A percentile compares a stretch with the other conserved stretches of the same genome.
phyloP scores from a whole-genome alignment of 2,113 vertebrate species.

The Sminthopsis crassicaudata region DNA sequence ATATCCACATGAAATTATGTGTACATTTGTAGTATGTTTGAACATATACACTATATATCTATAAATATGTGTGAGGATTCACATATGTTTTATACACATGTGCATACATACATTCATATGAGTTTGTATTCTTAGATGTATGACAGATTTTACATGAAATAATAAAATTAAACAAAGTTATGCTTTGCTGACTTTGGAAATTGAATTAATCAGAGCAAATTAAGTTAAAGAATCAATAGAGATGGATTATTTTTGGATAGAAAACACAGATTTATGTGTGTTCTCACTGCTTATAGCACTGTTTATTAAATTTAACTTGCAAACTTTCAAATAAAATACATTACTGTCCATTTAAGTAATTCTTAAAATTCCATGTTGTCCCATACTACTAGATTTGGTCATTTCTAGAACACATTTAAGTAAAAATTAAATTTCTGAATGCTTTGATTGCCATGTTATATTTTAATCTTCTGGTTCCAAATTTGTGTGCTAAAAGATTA shows the following conservation, averaged over 20 bases:
- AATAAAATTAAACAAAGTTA: slow-evolving; percentile 72
- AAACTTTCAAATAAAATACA: slow-evolving; percentile 57
- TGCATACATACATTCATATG: not conserved
- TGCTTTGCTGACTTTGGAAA: slow-evolving; percentile 77
- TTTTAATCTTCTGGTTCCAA: not conserved
- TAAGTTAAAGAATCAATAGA: slow-evolving; percentile 79
- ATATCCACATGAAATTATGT: not conserved
- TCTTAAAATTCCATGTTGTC: slow-evolving; percentile 59
- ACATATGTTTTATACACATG: not conserved
- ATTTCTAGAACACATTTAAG: not conserved
- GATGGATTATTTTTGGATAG: slow-evolving; percentile 77
- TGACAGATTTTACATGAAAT: slow-evolving; percentile 65
- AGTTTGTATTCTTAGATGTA: slow-evolving; percentile 12
- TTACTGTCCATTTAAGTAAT: slow-evolving; percentile 30
- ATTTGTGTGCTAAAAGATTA: not conserved
- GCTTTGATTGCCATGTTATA: not conserved
- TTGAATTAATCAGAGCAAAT: slow-evolving; percentile 78
- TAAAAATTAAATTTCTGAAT: slow-evolving; percentile 15
- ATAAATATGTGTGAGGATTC: no score
- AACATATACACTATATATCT: not conserved
- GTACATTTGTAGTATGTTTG: not conserved
- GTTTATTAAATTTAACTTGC: slow-evolving; percentile 60
- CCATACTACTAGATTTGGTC: not conserved
- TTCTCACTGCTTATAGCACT: slow-evolving; percentile 75
- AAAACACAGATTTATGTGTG: slow-evolving; percentile 69